A percentile compares a stretch with the other conserved stretches of the same genome.
Conservation (phyloP, 2,888 invertebrate genomes). For the Phasia obesa region DNA sequence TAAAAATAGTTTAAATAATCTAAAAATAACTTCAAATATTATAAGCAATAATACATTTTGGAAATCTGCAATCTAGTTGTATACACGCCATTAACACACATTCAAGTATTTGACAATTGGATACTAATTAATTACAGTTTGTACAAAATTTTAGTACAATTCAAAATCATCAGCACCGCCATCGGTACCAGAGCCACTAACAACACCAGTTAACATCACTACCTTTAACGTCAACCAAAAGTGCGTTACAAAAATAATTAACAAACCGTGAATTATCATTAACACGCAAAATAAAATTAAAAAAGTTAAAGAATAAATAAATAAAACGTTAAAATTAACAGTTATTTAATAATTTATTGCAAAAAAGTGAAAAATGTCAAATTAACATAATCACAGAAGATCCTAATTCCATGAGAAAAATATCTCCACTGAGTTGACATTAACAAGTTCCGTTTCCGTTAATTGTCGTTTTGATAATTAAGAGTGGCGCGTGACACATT, state of each 20-base stretch:
- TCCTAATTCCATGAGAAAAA: conserved; percentile 35
- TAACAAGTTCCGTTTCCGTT: conserved; percentile 68
- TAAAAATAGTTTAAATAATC: conserved; percentile 1
- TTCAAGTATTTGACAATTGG: conserved; percentile 82
- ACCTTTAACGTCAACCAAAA: conserved; percentile 69
- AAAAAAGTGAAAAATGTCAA: conserved; percentile 67
- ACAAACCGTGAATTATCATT: conserved; percentile 64
- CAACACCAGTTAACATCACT: conserved; percentile 34
- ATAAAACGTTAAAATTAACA: conserved; percentile 66
- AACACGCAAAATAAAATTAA: conserved; percentile 59
- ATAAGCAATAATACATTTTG: neutral
- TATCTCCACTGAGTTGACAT: conserved; percentile 49
- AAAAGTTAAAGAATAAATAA: conserved; percentile 42
- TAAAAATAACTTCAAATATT: conserved; percentile 26
- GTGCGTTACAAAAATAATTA: conserved; percentile 70
- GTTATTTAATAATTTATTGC: conserved; percentile 69
- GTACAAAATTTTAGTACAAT: conserved; percentile 81
- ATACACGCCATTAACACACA: conserved; percentile 65
- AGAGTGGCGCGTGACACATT: conserved; percentile 72
- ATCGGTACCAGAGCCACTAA: conserved; percentile 53
- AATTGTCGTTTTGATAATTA: conserved; percentile 62
- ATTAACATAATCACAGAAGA: conserved; percentile 66
- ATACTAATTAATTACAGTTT: conserved; percentile 83
- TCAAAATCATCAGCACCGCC: conserved; percentile 70
- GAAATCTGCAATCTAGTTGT: conserved; percentile 54